Conservation (phyloP, 1,140 invertebrate genomes). For the Cepaea nemoralis region DNA sequence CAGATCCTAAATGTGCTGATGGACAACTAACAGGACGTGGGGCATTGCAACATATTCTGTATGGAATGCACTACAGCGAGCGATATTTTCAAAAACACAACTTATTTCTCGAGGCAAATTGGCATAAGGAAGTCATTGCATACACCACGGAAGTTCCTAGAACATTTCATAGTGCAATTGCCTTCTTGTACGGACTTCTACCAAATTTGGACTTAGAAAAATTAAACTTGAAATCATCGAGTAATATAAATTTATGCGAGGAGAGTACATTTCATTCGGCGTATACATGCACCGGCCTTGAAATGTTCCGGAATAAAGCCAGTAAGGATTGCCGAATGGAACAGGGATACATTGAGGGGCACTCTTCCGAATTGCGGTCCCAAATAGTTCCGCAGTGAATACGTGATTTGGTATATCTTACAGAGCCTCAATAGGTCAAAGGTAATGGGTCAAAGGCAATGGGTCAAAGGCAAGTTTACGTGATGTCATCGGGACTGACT, state of each 20-base stretch:
- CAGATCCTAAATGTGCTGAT: slow-evolving; percentile 17
- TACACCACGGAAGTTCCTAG: slow-evolving; percentile 87
- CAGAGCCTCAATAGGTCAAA: no score
- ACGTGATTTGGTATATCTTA: no score
- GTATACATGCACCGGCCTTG: slow-evolving; percentile 75
- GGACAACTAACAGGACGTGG: slow-evolving; percentile 24
- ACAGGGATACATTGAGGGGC: slow-evolving; percentile 8
- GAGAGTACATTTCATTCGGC: slow-evolving; percentile 77
- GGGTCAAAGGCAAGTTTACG: no score
- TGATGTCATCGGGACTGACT: no score
- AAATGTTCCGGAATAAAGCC: slow-evolving; percentile 47
- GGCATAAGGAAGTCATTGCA: slow-evolving; percentile 78
- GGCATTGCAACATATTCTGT: slow-evolving; percentile 16
- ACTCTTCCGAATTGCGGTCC: no score
- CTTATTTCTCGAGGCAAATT: slow-evolving; percentile 70
- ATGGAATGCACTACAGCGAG: slow-evolving; percentile 59
- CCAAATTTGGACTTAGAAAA: slow-evolving; percentile 75
- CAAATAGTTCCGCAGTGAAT: no score
- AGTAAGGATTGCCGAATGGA: slow-evolving; percentile 53
- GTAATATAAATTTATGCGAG: slow-evolving; percentile 58
- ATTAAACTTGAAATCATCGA: slow-evolving; percentile 72
- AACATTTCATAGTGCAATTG: slow-evolving; percentile 89
- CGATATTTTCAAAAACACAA: slow-evolving; percentile 79
- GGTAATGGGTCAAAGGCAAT: no score
- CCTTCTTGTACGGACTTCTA: slow-evolving; percentile 83